Evolutionary conservation across 1,140 invertebrate genomes (phyloP).

Genomic region (Drosophila ananassae): DNA sequence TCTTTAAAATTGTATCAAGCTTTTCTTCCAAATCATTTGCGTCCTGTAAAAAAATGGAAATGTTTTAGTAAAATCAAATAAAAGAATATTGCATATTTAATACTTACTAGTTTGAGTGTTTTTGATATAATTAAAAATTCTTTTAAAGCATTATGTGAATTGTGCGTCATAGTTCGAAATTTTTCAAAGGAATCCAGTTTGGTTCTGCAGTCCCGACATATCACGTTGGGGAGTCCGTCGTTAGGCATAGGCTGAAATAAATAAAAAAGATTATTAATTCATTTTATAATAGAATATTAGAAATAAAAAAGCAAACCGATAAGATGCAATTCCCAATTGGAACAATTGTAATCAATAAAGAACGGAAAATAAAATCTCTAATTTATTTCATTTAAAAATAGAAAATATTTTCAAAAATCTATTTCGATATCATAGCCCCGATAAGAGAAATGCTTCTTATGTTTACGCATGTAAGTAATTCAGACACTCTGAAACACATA

Average conservation of each 20-base stretch:
- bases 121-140: constrained; percentile 61
- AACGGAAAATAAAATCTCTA: too few relatives aligned
- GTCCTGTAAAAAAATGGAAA: constrained; percentile 37
- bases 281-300: too few relatives aligned
- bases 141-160: constrained; percentile 64
- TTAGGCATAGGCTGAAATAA: constrained; percentile 65
- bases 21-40: constrained; percentile 57
- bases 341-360: not conserved
- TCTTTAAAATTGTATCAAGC: constrained; percentile 70
- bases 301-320: not conserved
- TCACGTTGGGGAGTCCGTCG: constrained; percentile 75
- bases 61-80: not conserved
- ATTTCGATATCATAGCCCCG: too few relatives aligned
- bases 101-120: constrained; percentile 55
- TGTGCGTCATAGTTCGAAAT: constrained; percentile 76
- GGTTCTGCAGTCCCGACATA: constrained; percentile 67
- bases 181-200: constrained; percentile 76
- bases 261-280: not conserved
- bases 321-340: not conserved
- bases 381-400: too few relatives aligned
- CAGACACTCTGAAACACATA: not conserved
- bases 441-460: not conserved
- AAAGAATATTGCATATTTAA: too few relatives aligned
- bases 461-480: not conserved
- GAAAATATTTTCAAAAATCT: too few relatives aligned